These are phyloP conservation scores for Otocyon megalotis DNA, from an alignment of 2,113 vertebrate genomes.

Conservation along the genomic window DNA sequence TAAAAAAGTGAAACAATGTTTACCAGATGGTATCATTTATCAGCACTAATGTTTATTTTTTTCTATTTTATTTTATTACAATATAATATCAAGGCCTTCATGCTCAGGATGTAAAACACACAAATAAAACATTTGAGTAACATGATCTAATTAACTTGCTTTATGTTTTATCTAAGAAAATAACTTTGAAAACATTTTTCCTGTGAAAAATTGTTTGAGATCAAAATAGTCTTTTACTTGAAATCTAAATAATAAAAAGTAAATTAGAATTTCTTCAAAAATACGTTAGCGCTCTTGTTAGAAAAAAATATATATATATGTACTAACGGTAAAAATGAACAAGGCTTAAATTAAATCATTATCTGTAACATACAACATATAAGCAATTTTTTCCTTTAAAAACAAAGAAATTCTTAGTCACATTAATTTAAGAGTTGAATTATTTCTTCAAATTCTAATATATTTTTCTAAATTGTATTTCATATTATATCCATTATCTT, in stretches of 20 bases:
- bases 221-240: slow-evolving; percentile 2
- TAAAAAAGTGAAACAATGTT: slow-evolving; percentile 26
- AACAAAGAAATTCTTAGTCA: slow-evolving; percentile 40
- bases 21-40: background rate
- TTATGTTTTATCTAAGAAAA: slow-evolving; percentile 45
- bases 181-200: background rate
- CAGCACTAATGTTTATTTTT: slow-evolving; percentile 7
- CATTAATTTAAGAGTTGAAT: background rate
- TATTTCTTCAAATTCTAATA: slow-evolving; percentile 37
- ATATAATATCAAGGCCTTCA: background rate
- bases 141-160: background rate
- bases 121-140: slow-evolving; percentile 10
- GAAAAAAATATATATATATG: slow-evolving; percentile 25
- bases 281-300: background rate
- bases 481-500: slow-evolving; percentile 18
- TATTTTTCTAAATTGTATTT: slow-evolving; percentile 24
- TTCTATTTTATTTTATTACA: slow-evolving; percentile 24
- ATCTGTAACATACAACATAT: background rate
- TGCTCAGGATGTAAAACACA: background rate
- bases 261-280: slow-evolving; percentile 48
- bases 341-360: slow-evolving; percentile 39
- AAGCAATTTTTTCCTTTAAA: slow-evolving; percentile 23
- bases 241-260: slow-evolving; percentile 35
- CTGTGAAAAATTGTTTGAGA: slow-evolving; percentile 3
- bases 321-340: slow-evolving; percentile 21